Evolutionary conservation across 2,888 invertebrate species (phyloP), one percentile per base, ranked within the genome.

Genomic region (Oscheius sp.): DNA sequence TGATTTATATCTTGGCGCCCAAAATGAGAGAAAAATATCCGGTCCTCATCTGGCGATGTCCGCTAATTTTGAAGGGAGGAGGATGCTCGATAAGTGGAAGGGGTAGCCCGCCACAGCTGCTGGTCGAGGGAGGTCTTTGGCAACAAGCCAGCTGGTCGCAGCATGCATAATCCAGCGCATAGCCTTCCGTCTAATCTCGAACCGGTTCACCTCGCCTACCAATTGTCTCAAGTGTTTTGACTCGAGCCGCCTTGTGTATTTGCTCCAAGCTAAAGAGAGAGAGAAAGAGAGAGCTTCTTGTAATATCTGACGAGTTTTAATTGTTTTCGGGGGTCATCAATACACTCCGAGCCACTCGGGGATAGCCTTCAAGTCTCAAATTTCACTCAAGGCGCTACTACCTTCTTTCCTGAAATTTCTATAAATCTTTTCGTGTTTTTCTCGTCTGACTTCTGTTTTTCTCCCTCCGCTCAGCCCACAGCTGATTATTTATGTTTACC

Each of bases 131-230:
- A 23, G 20, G 20, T 23, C 23, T 10, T 29, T 57, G 57, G 57
- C 57, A 57, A 39, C 57, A 20, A 25, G 57, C 57, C 57, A 57
- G 52, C n/a, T n/a, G n/a, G n/a, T n/a, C n/a, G n/a, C 52, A 52
- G 57, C 57, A 57, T 57, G 57, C 57, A 57, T 57, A 57, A 57
- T 57, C 57, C 57, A 52, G 29, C 52, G 52, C 42, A 17, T 42
- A 42, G 52, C 29, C 29, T 27, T 52, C 27, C 27, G 15, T n/a
- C 52, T 52, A 52, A 52, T 52, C 52, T 29, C 52, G 48, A 17
- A 23, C 23, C 23, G 27, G 25, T 27, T 52, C 27, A n/a, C 29
- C 52, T 27, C 27, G 23, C 3, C 37, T 37, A 15, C 42, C 42
- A 20, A 20, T n/a, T 42, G 42, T n/a, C n/a, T 48, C 52, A 10